phyloP scores from a whole-genome alignment of 1,140 invertebrate species.

The Eciton burchellii region DNA sequence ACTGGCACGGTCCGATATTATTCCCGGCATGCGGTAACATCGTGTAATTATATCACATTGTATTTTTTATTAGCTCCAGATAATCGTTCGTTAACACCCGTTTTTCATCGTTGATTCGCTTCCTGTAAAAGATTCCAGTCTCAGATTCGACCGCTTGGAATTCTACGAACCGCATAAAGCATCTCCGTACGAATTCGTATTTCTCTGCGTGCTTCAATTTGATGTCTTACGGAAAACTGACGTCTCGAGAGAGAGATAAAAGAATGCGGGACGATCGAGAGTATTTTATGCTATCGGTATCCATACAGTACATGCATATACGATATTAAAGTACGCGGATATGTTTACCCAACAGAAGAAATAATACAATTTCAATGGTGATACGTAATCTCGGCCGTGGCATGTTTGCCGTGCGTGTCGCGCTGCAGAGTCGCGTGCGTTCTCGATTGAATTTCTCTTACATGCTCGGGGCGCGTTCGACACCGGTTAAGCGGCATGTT shows the following conservation, averaged over 20 bases:
- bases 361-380: conserved; percentile 27
- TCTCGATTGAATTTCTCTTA: conserved; percentile 60
- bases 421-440: conserved; percentile 36
- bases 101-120: not conserved
- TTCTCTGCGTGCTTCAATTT: not conserved
- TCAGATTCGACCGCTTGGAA: not conserved
- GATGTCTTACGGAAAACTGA: not conserved
- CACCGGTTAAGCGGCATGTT: conserved; percentile 27
- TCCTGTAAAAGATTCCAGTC: too few relatives aligned
- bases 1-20: too few relatives aligned
- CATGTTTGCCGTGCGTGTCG: conserved; percentile 30
- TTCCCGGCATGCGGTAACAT: too few relatives aligned
- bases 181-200: not conserved
- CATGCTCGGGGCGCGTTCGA: conserved; percentile 46
- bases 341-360: conserved; percentile 4
- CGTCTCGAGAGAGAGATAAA: not conserved
- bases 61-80: not conserved
- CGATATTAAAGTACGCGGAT: not conserved
- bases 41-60: not conserved
- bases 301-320: too few relatives aligned
- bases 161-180: not conserved
- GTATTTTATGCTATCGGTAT: too few relatives aligned
- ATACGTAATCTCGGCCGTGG: conserved; percentile 22
- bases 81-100: not conserved
- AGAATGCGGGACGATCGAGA: not conserved